Base-by-base conservation (phyloP, 2,888 invertebrate genomes). In the Drosophila subsilvestris region DNA sequence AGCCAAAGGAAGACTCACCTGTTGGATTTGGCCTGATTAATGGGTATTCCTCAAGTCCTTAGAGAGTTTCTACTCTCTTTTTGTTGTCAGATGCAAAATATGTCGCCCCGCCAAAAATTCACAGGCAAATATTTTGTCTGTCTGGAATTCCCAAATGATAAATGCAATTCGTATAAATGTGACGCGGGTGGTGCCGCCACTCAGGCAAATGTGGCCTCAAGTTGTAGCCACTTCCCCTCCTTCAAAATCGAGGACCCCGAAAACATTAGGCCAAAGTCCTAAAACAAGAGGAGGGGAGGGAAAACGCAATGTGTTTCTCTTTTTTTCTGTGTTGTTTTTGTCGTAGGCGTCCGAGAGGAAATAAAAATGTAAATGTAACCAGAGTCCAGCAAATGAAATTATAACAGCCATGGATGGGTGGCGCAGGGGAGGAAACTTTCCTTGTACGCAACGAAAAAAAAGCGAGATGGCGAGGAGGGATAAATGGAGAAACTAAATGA, bases 321-420 rank as follows among this genome's bases (percentile, higher is more conserved):
- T 45, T 61, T 27, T 63, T 45, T 10, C 5, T 5, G 25, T 25
- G 25, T n/a, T 6, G 6, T 32, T 7, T 17, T 49, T 48, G 20
- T 57, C 17, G 56, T 25, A 32, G 68, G 79, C 69, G 78, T 74
- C 83, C 86, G 78, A 65, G 56, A 75, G 79, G 76, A 86, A 86
- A 88, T 88, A 80, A 86, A 84, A 80, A 84, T 84, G 84, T 86
- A 88, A 84, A 84, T 84, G 83, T 81, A 66, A 68, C 74, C 81
- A 71, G 63, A 57, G 68, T 74, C 63, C 69, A 42, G 65, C 85
- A 79, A 82, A 82, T 82, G 81, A 86, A 82, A 82, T 82, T 86
- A 86, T 86, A 80, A 71, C 81, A 68, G 57, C 32, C 3, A 32
- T 45, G 45, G 25, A 4, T 6, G 22, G 4, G 6, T n/a, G n/a